phyloP scores from a whole-genome alignment of 2,797 vertebrate species.

The Sus cebifrons region DNA sequence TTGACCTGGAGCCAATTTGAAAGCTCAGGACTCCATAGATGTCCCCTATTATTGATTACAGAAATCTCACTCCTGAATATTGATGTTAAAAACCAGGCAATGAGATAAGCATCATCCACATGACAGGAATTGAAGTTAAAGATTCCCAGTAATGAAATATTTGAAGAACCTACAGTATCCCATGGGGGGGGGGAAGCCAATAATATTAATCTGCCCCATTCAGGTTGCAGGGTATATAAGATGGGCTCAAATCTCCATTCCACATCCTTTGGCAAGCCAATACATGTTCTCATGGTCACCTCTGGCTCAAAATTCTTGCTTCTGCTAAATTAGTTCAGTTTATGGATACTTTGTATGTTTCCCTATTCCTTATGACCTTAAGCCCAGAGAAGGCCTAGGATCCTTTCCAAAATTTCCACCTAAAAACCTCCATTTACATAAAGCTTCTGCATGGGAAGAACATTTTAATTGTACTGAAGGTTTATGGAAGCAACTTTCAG shows the following conservation, averaged over 20 bases:
- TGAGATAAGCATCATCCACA: background rate
- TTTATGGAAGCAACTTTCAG: background rate
- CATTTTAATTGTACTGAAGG: background rate
- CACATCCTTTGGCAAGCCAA: background rate
- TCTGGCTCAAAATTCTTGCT: background rate
- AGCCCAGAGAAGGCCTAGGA: background rate
- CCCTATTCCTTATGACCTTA: background rate
- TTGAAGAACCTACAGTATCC: constrained; percentile 5
- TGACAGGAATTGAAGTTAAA: constrained; percentile 7
- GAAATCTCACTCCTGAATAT: background rate
- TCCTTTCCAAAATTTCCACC: background rate
- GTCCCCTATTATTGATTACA: background rate
- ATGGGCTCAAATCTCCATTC: background rate
- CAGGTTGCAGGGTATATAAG: background rate
- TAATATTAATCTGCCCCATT: background rate
- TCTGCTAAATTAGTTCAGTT: background rate
- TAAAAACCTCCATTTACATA: background rate
- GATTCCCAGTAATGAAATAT: background rate
- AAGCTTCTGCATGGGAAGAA: background rate
- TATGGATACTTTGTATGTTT: background rate
- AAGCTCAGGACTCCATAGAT: background rate
- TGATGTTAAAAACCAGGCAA: background rate
- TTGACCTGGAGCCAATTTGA: background rate
- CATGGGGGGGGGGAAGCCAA: background rate
- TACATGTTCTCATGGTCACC: background rate